Percentiles rank a stretch among this genome's conserved stretches.
These are phyloP conservation scores for Accipiter cooperii DNA, from an alignment of 2,113 vertebrate genomes.

Conservation along the genomic window DNA sequence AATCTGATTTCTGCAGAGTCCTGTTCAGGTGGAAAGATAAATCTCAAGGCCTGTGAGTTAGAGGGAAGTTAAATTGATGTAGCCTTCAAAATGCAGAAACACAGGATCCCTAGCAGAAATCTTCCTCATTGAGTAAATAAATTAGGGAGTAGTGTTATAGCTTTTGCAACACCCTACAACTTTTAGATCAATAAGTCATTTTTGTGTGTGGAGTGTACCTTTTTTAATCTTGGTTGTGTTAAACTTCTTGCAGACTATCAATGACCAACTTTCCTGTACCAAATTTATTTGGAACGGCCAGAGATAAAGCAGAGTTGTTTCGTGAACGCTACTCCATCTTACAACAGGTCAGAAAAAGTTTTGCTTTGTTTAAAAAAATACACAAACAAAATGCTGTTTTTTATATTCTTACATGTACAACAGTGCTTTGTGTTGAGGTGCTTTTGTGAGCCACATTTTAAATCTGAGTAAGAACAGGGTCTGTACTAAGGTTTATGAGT, in stretches of 20 bases:
- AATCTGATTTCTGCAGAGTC: neutral
- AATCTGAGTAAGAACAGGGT: neutral
- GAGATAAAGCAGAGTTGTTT: conserved; percentile 93
- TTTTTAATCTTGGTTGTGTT: neutral
- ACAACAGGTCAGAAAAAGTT: conserved; percentile 77
- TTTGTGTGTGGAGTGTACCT: neutral
- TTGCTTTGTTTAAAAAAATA: neutral
- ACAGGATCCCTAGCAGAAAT: neutral
- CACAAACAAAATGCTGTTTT: neutral
- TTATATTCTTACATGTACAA: neutral
- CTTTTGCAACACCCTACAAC: neutral
- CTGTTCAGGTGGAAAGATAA: neutral
- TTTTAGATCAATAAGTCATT: neutral
- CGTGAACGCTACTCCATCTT: conserved; percentile 90
- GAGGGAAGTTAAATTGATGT: neutral
- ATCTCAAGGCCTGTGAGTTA: neutral
- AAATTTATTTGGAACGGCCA: conserved; percentile 82
- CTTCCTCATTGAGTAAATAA: neutral
- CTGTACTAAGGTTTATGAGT: neutral
- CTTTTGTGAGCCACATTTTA: neutral
- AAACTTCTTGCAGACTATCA: conserved; percentile 72
- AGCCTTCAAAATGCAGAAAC: neutral
- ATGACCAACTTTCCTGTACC: conserved; percentile 83
- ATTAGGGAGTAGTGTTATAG: accelerated
- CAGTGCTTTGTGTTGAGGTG: neutral